Percentiles rank a stretch among this genome's conserved stretches.
Evolutionary conservation across 2,113 vertebrate genomes (phyloP).

Genomic region (Sander lucioperca): DNA sequence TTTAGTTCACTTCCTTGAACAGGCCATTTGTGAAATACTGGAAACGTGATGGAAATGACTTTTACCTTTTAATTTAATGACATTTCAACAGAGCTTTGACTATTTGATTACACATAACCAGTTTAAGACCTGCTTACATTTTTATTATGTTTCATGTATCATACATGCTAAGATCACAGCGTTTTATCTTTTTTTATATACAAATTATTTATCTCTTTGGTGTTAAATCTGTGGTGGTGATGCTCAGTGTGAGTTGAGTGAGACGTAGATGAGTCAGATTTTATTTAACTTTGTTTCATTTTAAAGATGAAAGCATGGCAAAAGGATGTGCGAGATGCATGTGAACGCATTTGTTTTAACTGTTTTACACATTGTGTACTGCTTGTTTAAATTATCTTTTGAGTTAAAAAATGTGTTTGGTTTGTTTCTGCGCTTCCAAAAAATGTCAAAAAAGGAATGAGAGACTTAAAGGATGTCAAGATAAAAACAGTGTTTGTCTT

Average conservation of each 20-base stretch:
- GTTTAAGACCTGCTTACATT: background rate
- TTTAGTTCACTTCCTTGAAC: conserved; percentile 37
- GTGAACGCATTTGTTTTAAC: conserved; percentile 4
- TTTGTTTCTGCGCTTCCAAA: conserved; percentile 14
- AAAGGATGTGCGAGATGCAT: background rate
- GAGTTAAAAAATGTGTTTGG: background rate
- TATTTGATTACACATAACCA: background rate
- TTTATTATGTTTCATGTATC: background rate
- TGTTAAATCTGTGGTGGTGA: background rate
- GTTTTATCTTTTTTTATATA: background rate
- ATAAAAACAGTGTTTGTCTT: conserved; percentile 9
- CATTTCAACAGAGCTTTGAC: conserved; percentile 18
- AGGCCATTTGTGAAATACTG: background rate
- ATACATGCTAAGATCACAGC: background rate
- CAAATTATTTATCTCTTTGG: background rate
- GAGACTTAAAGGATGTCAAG: conserved; percentile 46
- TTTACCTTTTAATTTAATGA: conserved; percentile 21
- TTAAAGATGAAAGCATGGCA: background rate
- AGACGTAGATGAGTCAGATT: conserved; percentile 14
- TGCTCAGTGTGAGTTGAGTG: conserved; percentile 6
- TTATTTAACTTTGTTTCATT: background rate
- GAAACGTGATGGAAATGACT: background rate
- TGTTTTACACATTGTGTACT: background rate
- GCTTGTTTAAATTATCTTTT: background rate
- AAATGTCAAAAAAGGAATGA: conserved; percentile 15